Conservation (phyloP, 2,888 invertebrate genomes). For the Lacanobia wlatinum region DNA sequence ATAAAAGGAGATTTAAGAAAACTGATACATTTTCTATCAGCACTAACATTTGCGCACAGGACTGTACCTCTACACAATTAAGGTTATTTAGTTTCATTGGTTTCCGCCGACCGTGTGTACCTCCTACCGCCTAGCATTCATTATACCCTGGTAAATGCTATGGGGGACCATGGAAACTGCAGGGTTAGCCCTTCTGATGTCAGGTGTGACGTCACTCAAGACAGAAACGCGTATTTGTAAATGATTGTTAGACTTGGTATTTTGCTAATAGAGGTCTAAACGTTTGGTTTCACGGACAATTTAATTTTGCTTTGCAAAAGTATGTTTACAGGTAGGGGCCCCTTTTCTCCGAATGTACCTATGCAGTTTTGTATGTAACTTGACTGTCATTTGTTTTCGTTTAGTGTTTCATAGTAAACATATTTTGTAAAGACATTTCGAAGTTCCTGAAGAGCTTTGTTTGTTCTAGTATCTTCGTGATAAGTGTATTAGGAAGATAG, state of each 20-base stretch:
- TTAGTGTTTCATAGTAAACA: background rate
- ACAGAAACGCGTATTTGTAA: conserved; percentile 15
- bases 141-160: conserved; percentile 25
- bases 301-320: conserved; percentile 21
- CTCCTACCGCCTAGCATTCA: conserved; percentile 17
- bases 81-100: conserved; percentile 73
- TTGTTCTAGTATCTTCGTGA: background rate
- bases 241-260: conserved; percentile 9
- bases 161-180: conserved; percentile 11
- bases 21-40: background rate
- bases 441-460: background rate
- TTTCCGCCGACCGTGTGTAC: conserved; percentile 63
- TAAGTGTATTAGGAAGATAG: background rate
- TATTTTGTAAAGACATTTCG: background rate
- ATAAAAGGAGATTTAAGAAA: background rate
- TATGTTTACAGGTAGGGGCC: background rate
- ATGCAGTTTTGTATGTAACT: background rate
- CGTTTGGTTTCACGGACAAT: conserved; percentile 38
- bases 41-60: conserved; percentile 16
- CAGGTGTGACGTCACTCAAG: conserved; percentile 7
- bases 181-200: conserved; percentile 9
- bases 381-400: background rate
- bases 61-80: conserved; percentile 67
- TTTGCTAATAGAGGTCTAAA: conserved; percentile 12
- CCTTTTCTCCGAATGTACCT: background rate